A percentile compares a stretch with the other conserved stretches of the same genome.
phyloP scores from a whole-genome alignment of 2,797 vertebrate genomes.

The Heterohyrax brucei region DNA sequence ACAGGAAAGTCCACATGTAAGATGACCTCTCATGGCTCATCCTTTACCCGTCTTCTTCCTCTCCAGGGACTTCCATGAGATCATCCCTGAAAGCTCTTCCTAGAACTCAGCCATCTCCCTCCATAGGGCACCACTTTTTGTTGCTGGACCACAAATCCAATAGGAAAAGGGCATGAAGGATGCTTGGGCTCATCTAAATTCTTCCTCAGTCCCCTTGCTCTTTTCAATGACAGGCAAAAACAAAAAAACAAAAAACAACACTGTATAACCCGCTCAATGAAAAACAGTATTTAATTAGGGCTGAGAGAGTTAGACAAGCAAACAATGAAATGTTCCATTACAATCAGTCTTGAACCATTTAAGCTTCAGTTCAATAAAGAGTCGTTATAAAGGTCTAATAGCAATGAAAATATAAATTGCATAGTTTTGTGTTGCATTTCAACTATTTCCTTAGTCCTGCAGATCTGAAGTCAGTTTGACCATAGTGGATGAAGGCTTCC shows the following conservation, averaged over 20 bases:
- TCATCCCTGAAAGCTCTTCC: not conserved
- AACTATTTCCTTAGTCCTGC: not conserved
- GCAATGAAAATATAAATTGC: constrained; percentile 55
- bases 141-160: not conserved
- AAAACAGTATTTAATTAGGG: constrained; percentile 82
- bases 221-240: not conserved
- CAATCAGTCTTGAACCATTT: constrained; percentile 67
- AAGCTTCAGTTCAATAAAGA: constrained; percentile 79
- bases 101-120: not conserved
- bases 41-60: not conserved
- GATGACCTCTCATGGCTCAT: accelerated
- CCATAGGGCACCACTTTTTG: constrained; percentile 41
- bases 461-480: not conserved
- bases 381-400: constrained; percentile 63
- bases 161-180: not conserved
- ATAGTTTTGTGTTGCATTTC: not conserved
- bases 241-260: not conserved
- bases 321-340: constrained; percentile 81
- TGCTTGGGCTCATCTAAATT: constrained; percentile 64
- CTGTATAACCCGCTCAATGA: constrained; percentile 67
- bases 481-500: not conserved
- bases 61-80: not conserved
- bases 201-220: not conserved
- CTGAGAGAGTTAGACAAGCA: constrained; percentile 77
- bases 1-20: not conserved